phyloP scores from a whole-genome alignment of 1,140 invertebrate species.

The Paraescarpia echinospica region DNA sequence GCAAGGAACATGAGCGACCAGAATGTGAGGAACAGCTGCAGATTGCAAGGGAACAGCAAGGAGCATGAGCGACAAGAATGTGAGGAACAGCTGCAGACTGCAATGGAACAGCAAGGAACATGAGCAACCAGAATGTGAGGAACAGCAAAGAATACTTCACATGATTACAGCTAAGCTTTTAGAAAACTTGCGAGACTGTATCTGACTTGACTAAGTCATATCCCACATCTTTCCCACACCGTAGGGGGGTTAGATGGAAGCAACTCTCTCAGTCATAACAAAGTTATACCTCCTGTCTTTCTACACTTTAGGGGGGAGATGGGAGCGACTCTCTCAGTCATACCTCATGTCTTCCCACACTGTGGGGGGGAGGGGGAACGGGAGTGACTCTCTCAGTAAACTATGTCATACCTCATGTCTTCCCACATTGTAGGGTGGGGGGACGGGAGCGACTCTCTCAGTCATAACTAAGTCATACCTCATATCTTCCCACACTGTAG shows the following conservation, averaged over 20 bases:
- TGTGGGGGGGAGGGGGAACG: constrained; percentile 71
- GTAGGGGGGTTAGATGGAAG: too few species aligned
- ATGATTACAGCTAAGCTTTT: too few species aligned
- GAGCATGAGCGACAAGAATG: too few species aligned
- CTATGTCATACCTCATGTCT: neutral
- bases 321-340: too few species aligned
- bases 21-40: neutral
- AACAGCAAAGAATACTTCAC: too few species aligned
- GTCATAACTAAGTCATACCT: neutral
- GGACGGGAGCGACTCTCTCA: constrained; percentile 77
- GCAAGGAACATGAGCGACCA: neutral
- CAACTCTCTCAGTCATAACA: too few species aligned
- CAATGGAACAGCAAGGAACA: constrained; percentile 93
- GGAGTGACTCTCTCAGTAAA: constrained; percentile 71
- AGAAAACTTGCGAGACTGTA: too few species aligned
- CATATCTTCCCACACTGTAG: constrained; percentile 57
- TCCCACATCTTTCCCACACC: too few species aligned
- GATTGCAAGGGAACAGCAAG: neutral
- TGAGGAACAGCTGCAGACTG: constrained; percentile 72
- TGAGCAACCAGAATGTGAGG: constrained; percentile 94
- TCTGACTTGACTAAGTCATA: too few species aligned
- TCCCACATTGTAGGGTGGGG: constrained; percentile 67
- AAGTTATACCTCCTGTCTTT: too few species aligned
- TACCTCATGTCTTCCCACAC: constrained; percentile 9
- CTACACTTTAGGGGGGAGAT: too few species aligned